Conservation (phyloP, 1,140 invertebrate species). For the Probaryconus sp. region DNA sequence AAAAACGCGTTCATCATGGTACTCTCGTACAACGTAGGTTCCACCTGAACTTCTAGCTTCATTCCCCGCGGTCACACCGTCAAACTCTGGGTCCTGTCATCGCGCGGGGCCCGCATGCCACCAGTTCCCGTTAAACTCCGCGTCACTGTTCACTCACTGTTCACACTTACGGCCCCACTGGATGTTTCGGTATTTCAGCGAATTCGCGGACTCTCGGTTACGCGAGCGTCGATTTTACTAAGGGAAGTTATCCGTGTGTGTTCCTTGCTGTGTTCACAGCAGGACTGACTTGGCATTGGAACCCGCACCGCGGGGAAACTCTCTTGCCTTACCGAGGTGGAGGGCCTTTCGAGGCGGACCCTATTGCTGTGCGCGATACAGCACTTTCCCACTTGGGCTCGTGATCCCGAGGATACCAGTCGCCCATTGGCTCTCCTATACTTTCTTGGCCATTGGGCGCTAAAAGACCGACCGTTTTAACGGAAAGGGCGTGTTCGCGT, state of each 20-base stretch:
- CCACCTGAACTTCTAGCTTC: slow-evolving; percentile 29
- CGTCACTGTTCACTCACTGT: too few species aligned
- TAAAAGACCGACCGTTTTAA: background rate
- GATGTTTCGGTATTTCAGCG: background rate
- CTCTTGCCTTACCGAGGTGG: slow-evolving; percentile 27
- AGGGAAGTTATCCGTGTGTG: slow-evolving; percentile 65
- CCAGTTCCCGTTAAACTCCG: slow-evolving; percentile 8
- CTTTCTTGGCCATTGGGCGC: slow-evolving; percentile 28
- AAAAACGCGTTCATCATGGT: slow-evolving; percentile 83
- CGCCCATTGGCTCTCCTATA: slow-evolving; percentile 50
- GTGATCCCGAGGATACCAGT: slow-evolving; percentile 60
- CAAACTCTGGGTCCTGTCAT: background rate
- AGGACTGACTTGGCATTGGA: slow-evolving; percentile 72
- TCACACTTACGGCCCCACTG: too few species aligned
- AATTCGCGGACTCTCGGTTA: slow-evolving; percentile 1
- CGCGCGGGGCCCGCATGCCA: slow-evolving; percentile 19
- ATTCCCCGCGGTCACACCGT: slow-evolving; percentile 27
- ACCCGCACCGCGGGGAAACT: slow-evolving; percentile 64
- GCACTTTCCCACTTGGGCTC: slow-evolving; percentile 11
- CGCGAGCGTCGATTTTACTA: slow-evolving; percentile 10
- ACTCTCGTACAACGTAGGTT: slow-evolving; percentile 15
- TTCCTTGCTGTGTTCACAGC: slow-evolving; percentile 77
- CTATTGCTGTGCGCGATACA: background rate
- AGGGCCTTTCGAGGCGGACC: slow-evolving; percentile 38
- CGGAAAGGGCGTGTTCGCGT: slow-evolving; percentile 9